Conservation (phyloP, 2,888 invertebrate genomes). For the Diaprepes abbreviatus region DNA sequence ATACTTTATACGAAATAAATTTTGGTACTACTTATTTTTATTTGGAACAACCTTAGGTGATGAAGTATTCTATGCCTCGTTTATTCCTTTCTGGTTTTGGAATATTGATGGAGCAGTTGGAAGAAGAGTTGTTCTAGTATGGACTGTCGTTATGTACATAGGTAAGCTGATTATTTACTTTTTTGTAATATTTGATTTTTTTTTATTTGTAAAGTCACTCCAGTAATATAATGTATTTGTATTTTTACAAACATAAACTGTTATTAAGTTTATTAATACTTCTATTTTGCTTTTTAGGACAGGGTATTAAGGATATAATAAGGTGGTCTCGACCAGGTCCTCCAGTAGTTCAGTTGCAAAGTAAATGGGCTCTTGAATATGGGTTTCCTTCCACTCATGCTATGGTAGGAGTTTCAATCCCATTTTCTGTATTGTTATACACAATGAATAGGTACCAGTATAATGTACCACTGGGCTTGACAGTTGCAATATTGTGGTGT, state of each 20-base stretch:
- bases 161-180: constrained; percentile 70
- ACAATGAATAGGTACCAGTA: constrained; percentile 86
- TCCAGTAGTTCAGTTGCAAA: constrained; percentile 86
- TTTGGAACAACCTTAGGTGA: constrained; percentile 91
- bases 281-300: constrained; percentile 71
- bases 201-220: too few species aligned
- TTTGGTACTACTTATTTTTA: constrained; percentile 88
- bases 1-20: constrained; percentile 76
- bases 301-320: constrained; percentile 90
- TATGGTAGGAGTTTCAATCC: constrained; percentile 90
- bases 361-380: constrained; percentile 92
- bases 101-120: constrained; percentile 91
- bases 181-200: too few species aligned
- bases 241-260: too few species aligned
- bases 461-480: constrained; percentile 72
- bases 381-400: constrained; percentile 97
- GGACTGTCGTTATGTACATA: constrained; percentile 88
- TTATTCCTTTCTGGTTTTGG: constrained; percentile 96
- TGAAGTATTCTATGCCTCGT: constrained; percentile 91
- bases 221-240: too few species aligned
- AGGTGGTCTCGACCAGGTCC: constrained; percentile 89
- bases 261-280: too few species aligned
- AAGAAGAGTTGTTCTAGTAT: constrained; percentile 84
- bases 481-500: constrained; percentile 79
- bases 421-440: constrained; percentile 86